Evolutionary conservation across 2,113 vertebrate species (phyloP), one percentile per base, ranked within the genome.

Genomic region (Uria aalge): DNA sequence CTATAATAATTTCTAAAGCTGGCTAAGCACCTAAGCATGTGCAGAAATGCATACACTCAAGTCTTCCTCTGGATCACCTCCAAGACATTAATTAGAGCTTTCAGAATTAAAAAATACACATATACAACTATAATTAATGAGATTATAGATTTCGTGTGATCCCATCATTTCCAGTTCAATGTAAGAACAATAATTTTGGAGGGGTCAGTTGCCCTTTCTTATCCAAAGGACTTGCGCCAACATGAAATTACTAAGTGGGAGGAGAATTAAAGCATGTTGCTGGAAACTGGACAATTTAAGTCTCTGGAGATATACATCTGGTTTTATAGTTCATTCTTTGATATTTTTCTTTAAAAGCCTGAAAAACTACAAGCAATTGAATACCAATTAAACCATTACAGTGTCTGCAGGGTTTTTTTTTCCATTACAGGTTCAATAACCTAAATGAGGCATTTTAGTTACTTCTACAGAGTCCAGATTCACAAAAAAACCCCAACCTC

Each of bases 221-320:
- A 62, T 81, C 74, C 56, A 1, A 72, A 92, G 82, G 68, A 88
- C 47, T 86, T 45, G 40, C 0, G 7, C 66, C 92, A 96, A 60
- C 34, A 34, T 82, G 75, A 92, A 94, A 96, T 94, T 86, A 87
- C 27, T 89, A 66, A 95, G 83, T 92, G 80, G 88, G 86, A 97
- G 83, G 69, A 85, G 83, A 96, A 95, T 50, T 72, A 95, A 94
- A 87, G 69, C 45, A 72, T 87, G 73, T 91, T 34, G 41, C 80
- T 91, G 86, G 91, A 87, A 97, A 97, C 56, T 12, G 43, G 56
- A 94, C 72, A 78, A 52, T 86, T 88, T 91, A 73, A 71, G 50
- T 71, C 85, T 90, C 95, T 94, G 24, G 88, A 95, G 96, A 92
- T 93, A 93, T 13, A 85, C 63, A 95, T 96, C 94, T 96, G 77